Percentiles rank a stretch among this genome's conserved stretches.
Conservation (phyloP, 2,797 vertebrate genomes). For the Arremon brunneinucha region DNA sequence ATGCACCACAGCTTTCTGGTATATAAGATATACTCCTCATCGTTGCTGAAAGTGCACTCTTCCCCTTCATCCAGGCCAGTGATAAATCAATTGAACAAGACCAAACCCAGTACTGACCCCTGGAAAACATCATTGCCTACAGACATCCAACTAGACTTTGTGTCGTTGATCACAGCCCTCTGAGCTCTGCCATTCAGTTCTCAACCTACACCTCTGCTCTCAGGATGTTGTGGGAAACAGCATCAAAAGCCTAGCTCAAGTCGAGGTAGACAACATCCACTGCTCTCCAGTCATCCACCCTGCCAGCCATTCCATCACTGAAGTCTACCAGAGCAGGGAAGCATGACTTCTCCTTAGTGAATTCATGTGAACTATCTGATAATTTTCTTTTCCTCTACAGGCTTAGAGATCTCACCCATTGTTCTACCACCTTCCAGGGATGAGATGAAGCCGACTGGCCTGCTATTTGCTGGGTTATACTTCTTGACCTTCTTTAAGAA, state of each 20-base stretch:
- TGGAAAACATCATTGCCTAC: neutral
- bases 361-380: neutral
- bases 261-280: neutral
- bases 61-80: neutral
- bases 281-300: neutral
- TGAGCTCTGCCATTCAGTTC: neutral
- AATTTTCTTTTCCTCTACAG: neutral
- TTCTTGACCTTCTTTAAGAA: neutral
- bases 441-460: neutral
- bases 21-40: neutral
- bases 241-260: neutral
- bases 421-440: neutral
- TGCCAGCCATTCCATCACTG: neutral
- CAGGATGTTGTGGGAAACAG: neutral
- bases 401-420: neutral
- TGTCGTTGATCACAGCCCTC: neutral
- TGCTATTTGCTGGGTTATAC: neutral
- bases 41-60: rapidly evolving
- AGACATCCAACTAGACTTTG: neutral
- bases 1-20: neutral
- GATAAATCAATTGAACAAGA: neutral
- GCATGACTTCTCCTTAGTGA: neutral
- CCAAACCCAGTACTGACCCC: neutral
- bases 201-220: neutral
- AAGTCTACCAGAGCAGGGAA: neutral